A percentile compares a stretch with the other conserved stretches of the same genome.
Evolutionary conservation across 2,888 invertebrate species (phyloP).

Genomic region (Aproaerema taeniolella): DNA sequence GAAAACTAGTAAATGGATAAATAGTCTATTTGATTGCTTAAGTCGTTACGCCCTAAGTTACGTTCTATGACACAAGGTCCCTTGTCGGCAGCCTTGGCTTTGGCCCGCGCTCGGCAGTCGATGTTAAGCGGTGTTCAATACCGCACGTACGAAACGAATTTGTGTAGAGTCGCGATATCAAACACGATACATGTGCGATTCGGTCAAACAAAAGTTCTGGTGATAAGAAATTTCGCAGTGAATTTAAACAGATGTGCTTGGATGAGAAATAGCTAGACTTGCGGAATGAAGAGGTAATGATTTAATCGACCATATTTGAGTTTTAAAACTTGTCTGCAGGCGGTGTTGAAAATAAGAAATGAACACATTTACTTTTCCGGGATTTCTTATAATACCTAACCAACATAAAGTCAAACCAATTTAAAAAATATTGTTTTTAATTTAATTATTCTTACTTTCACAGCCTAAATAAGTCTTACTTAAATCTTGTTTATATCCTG

Average conservation of each 20-base stretch:
- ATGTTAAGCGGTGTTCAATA: constrained; percentile 25
- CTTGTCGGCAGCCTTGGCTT: constrained; percentile 38
- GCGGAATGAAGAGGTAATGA: too few species aligned
- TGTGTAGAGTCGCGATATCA: constrained; percentile 3
- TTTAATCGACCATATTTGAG: too few species aligned
- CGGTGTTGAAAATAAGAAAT: too few species aligned
- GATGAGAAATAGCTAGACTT: too few species aligned
- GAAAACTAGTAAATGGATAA: background rate
- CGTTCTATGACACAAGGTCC: constrained; percentile 51
- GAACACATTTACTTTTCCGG: too few species aligned
- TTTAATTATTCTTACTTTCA: too few species aligned
- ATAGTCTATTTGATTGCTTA: background rate
- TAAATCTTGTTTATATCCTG: too few species aligned
- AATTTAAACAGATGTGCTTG: background rate
- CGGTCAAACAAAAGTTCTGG: background rate
- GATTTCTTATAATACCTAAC: too few species aligned
- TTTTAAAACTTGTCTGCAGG: too few species aligned
- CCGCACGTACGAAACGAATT: constrained; percentile 25
- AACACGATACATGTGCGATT: constrained; percentile 7
- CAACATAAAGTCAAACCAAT: too few species aligned
- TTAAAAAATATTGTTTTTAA: too few species aligned
- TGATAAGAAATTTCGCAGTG: background rate
- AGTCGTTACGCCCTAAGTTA: constrained; percentile 26
- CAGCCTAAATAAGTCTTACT: too few species aligned
- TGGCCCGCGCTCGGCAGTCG: constrained; percentile 34